Evolutionary conservation across 2,113 vertebrate species (phyloP).

Genomic region (Mustelus asterias): DNA sequence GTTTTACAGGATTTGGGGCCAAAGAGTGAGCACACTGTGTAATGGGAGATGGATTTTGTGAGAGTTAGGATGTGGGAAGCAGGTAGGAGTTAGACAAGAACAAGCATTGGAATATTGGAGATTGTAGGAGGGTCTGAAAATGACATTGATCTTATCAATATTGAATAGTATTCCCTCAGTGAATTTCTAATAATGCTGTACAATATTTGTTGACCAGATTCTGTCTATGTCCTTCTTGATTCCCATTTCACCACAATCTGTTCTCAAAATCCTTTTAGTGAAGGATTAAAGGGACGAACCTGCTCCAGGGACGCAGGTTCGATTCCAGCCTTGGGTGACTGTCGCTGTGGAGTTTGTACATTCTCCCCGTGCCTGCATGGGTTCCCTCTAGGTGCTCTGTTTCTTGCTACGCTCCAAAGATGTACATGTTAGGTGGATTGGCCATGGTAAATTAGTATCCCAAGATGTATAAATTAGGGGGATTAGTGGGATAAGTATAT

Average conservation of each 20-base stretch:
- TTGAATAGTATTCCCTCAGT: background rate
- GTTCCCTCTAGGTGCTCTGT: too few species aligned
- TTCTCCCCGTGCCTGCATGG: too few species aligned
- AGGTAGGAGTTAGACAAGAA: background rate
- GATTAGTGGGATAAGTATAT: too few species aligned
- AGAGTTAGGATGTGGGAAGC: background rate
- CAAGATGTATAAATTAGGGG: too few species aligned
- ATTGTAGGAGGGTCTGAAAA: background rate
- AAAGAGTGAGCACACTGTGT: background rate
- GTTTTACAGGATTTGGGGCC: background rate
- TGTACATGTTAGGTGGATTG: too few species aligned
- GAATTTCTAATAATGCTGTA: background rate
- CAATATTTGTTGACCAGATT: background rate
- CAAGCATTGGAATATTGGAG: background rate
- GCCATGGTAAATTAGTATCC: too few species aligned
- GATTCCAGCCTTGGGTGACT: too few species aligned
- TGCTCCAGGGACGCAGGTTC: too few species aligned
- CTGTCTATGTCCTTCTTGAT: background rate
- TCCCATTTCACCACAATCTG: background rate
- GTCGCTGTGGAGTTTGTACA: too few species aligned
- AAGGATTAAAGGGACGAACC: too few species aligned
- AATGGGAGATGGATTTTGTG: background rate
- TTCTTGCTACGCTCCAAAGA: too few species aligned
- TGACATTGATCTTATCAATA: background rate
- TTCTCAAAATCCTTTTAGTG: background rate